Evolutionary conservation across 2,888 invertebrate genomes (phyloP).

Genomic region (Tenthredo mesomela): DNA sequence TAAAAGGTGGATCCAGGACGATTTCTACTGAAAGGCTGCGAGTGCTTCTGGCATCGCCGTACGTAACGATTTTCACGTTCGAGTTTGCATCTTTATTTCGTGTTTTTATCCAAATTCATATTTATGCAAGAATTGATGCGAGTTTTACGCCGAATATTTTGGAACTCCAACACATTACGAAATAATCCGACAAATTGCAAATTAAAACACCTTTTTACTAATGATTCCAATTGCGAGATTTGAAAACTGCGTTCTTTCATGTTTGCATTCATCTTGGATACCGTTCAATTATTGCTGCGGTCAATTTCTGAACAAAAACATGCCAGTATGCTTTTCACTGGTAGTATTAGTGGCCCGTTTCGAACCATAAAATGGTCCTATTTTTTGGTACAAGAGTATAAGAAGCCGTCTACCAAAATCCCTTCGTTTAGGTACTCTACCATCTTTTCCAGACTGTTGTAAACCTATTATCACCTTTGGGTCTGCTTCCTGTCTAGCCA

Average conservation of each 20-base stretch:
- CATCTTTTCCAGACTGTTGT: slow-evolving; percentile 47
- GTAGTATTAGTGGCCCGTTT: neutral
- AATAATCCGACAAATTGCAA: neutral
- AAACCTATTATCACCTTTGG: slow-evolving; percentile 60
- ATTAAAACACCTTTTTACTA: neutral
- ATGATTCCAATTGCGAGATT: neutral
- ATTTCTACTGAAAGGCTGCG: slow-evolving; percentile 62
- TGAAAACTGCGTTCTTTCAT: neutral
- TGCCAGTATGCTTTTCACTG: neutral
- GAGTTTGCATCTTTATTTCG: neutral
- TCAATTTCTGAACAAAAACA: neutral
- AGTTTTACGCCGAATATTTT: neutral
- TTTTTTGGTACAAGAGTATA: neutral
- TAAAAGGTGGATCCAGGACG: slow-evolving; percentile 62
- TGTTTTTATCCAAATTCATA: neutral
- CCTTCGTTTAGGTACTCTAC: neutral
- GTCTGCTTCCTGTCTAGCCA: slow-evolving; percentile 37
- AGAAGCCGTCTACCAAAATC: neutral
- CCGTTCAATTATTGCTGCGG: neutral
- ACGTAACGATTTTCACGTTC: slow-evolving; percentile 38
- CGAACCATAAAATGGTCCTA: neutral
- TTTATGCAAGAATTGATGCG: neutral
- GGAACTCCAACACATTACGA: neutral
- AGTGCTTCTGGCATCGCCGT: slow-evolving; percentile 2
- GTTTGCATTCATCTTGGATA: neutral